A percentile compares a stretch with the other conserved stretches of the same genome.
Conservation (phyloP, 1,140 invertebrate genomes). For the Ips typographus region DNA sequence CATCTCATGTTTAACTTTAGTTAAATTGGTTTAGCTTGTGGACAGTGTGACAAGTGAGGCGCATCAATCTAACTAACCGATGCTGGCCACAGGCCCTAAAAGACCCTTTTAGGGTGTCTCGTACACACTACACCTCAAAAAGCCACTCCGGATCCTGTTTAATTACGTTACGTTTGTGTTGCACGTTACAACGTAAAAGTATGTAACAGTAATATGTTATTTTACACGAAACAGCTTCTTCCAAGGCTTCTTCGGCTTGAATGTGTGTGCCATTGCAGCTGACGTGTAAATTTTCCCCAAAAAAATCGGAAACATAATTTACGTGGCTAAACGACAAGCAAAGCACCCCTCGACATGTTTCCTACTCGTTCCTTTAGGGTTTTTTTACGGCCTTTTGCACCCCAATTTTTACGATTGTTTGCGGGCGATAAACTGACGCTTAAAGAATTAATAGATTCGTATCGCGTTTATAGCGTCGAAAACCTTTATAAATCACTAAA, state of each 20-base stretch:
- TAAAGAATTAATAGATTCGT: slow-evolving; percentile 30
- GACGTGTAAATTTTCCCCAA: background rate
- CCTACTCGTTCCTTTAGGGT: slow-evolving; percentile 7
- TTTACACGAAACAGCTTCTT: too few relatives aligned
- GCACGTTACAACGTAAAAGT: background rate
- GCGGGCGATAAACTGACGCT: slow-evolving; percentile 21
- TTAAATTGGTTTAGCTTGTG: background rate
- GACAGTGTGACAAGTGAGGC: background rate
- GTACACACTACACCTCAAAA: slow-evolving; percentile 26
- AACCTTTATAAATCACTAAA: too few relatives aligned
- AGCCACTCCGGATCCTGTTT: slow-evolving; percentile 24
- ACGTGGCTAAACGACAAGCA: slow-evolving; percentile 20
- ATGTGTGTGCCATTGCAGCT: background rate
- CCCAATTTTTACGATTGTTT: slow-evolving; percentile 31
- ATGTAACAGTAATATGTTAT: too few relatives aligned
- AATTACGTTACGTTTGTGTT: slow-evolving; percentile 26
- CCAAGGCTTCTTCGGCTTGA: background rate
- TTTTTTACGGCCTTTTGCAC: slow-evolving; percentile 24
- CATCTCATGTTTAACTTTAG: background rate
- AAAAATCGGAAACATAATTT: slow-evolving; percentile 17
- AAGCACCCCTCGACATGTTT: slow-evolving; percentile 21
- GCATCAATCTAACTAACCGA: slow-evolving; percentile 16
- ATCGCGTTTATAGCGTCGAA: slow-evolving; percentile 18
- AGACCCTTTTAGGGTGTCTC: slow-evolving; percentile 17
- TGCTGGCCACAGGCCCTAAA: slow-evolving; percentile 7